Percentiles rank a stretch among this genome's conserved stretches.
These are phyloP conservation scores for Umimayanthus chanpuru DNA, from an alignment of 92 coral and sea anemone species.

Conservation along the genomic window DNA sequence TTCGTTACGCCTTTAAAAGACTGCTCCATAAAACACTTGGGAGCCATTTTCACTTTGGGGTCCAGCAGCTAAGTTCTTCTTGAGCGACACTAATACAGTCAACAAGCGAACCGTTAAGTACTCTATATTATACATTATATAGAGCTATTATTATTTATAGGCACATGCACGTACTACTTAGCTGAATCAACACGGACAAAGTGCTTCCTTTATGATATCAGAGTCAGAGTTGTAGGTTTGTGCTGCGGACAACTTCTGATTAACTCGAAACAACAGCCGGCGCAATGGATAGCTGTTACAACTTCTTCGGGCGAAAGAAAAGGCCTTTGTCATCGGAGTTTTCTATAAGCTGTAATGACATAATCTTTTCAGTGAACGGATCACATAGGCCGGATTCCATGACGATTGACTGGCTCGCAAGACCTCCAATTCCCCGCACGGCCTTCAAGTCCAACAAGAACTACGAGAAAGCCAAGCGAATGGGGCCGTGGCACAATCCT, in stretches of 20 bases:
- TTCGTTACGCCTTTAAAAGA: neutral
- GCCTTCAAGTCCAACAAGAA: constrained; percentile 24
- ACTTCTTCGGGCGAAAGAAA: constrained; percentile 22
- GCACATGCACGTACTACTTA: neutral
- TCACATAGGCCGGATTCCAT: constrained; percentile 3
- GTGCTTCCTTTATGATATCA: too few species aligned
- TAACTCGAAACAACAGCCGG: neutral
- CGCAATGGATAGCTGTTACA: neutral
- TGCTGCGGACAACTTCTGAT: neutral
- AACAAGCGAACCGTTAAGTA: neutral
- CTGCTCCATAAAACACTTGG: too few species aligned
- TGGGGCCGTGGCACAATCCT: neutral
- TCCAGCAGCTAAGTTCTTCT: neutral
- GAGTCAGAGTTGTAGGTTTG: too few species aligned
- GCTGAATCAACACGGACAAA: too few species aligned
- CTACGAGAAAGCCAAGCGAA: constrained; percentile 7
- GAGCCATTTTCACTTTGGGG: neutral
- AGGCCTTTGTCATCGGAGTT: constrained; percentile 8
- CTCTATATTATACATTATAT: too few species aligned
- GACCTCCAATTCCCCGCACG: neutral
- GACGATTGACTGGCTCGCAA: constrained; percentile 10
- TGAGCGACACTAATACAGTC: neutral
- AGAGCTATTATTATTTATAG: too few species aligned
- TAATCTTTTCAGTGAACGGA: neutral
- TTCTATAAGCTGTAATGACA: constrained; percentile 5